Evolutionary conservation across 2,113 vertebrate genomes (phyloP), one percentile per base, ranked within the genome.

Genomic region (Montifringilla adamsi): DNA sequence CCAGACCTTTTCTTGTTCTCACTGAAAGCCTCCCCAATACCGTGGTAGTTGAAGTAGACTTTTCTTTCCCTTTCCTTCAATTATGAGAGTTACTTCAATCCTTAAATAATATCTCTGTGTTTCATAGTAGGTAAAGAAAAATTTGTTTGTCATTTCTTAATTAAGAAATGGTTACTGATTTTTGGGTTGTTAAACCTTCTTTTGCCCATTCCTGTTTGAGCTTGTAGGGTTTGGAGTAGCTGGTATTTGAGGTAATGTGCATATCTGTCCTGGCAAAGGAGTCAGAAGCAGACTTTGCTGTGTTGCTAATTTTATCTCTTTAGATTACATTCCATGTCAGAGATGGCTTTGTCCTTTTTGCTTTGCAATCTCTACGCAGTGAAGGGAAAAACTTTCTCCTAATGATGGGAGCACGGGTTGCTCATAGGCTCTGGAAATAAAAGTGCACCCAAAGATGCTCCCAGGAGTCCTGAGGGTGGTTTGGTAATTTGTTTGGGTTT

Each of bases 311-410:
- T 60, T 75, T 74, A 26, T 72, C 43, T 87, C 44, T 43, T 41
- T 23, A 35, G 69, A 39, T 87, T 28, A 18, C 15, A 1, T 47
- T 87, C 24, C 2, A 0, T 7, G 3, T 33, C 68, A 62, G 87
- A 63, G 58, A 10, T 33, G 56, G 64, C 49, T 84, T 70, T 63
- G 72, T 77, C 27, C 27, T 70, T 70, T 49, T 37, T 56, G 31
- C n/a, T 93, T 82, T 58, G 43, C 5, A 5, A 0, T 44, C 46
- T 79, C 17, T 20, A 0, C 2, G 0, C 33, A 16, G 44, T 0
- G 19, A 15, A 14, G 5, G 55, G 35, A 7, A 35, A n/a, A 24
- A 35, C 8, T 24, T 49, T 22, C 15, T 58, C 6, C 23, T 37
- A 2, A 9, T 7, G 16, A 11, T 8, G 10, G 46, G 28, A 88